phyloP scores from a whole-genome alignment of 2,888 invertebrate genomes.

The Cheilosia soror region DNA sequence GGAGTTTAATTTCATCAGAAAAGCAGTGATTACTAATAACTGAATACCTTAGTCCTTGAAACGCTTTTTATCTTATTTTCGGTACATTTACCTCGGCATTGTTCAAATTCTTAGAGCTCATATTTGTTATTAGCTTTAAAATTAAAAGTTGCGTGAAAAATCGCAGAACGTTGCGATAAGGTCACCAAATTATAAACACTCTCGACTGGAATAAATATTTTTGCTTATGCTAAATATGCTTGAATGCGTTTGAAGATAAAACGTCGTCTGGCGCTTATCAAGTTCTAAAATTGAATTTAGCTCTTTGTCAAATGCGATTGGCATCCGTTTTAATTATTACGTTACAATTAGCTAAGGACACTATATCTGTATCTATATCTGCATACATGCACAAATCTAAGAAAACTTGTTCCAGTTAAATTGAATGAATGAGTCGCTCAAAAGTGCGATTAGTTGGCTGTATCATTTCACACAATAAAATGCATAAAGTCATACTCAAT shows the following conservation, averaged over 20 bases:
- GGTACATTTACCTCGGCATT: too few relatives aligned
- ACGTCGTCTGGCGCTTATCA: slow-evolving; percentile 1
- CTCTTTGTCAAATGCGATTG: slow-evolving; percentile 34
- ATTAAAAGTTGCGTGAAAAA: too few relatives aligned
- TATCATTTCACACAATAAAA: slow-evolving; percentile 16
- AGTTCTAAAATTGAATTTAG: not conserved
- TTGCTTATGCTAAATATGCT: not conserved
- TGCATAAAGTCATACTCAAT: slow-evolving; percentile 25
- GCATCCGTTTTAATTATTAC: slow-evolving; percentile 36
- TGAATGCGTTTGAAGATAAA: slow-evolving; percentile 17
- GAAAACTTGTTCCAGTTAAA: slow-evolving; percentile 32
- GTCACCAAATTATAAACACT: too few relatives aligned
- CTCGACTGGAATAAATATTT: too few relatives aligned
- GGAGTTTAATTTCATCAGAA: too few relatives aligned
- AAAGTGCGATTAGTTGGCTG: slow-evolving; percentile 19
- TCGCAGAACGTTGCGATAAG: too few relatives aligned
- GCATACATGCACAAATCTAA: slow-evolving; percentile 1
- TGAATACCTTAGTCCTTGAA: too few relatives aligned
- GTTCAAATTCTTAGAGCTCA: too few relatives aligned
- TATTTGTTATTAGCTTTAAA: too few relatives aligned
- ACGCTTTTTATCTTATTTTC: too few relatives aligned
- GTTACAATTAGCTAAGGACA: not conserved
- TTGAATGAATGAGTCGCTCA: slow-evolving; percentile 20
- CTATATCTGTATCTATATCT: not conserved
- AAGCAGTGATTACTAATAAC: too few relatives aligned